Evolutionary conservation across 1,140 invertebrate species (phyloP).

Genomic region (Zophobas atratus): DNA sequence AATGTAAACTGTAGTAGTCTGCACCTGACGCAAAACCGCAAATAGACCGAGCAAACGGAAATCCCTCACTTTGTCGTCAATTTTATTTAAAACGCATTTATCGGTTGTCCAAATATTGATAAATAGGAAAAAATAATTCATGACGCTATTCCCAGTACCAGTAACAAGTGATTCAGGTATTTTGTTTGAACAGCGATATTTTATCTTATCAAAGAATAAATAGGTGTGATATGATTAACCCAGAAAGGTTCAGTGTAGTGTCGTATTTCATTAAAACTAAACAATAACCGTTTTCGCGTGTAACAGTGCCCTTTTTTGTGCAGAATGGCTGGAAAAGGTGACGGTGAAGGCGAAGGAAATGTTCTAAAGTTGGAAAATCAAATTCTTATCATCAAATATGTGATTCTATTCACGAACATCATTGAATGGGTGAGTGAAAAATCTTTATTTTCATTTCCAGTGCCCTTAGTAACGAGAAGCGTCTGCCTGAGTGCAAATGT

Average conservation of each 20-base stretch:
- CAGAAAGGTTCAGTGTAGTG: slow-evolving; percentile 23
- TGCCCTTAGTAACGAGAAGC: neutral
- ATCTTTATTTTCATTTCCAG: slow-evolving; percentile 2
- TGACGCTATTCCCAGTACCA: slow-evolving; percentile 16
- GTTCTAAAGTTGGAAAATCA: slow-evolving; percentile 63
- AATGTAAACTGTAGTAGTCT: too few relatives aligned
- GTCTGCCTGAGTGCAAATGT: neutral
- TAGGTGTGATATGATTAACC: slow-evolving; percentile 42
- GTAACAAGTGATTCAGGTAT: slow-evolving; percentile 51
- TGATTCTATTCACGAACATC: slow-evolving; percentile 64
- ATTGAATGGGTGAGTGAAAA: slow-evolving; percentile 63
- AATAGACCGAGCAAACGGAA: too few relatives aligned
- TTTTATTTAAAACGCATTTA: too few relatives aligned
- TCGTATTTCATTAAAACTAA: slow-evolving; percentile 11
- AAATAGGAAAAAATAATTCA: slow-evolving; percentile 18
- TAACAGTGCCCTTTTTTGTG: slow-evolving; percentile 16
- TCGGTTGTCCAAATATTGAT: slow-evolving; percentile 1
- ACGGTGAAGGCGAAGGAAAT: slow-evolving; percentile 62
- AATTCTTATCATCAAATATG: slow-evolving; percentile 64
- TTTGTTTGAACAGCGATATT: slow-evolving; percentile 52
- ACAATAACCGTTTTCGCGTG: slow-evolving; percentile 11
- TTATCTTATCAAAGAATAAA: slow-evolving; percentile 53
- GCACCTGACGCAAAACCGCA: too few relatives aligned
- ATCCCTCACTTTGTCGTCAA: too few relatives aligned
- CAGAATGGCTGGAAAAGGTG: slow-evolving; percentile 64